phyloP scores from a whole-genome alignment of 1,140 invertebrate genomes.

The Drosophila fuyamai region DNA sequence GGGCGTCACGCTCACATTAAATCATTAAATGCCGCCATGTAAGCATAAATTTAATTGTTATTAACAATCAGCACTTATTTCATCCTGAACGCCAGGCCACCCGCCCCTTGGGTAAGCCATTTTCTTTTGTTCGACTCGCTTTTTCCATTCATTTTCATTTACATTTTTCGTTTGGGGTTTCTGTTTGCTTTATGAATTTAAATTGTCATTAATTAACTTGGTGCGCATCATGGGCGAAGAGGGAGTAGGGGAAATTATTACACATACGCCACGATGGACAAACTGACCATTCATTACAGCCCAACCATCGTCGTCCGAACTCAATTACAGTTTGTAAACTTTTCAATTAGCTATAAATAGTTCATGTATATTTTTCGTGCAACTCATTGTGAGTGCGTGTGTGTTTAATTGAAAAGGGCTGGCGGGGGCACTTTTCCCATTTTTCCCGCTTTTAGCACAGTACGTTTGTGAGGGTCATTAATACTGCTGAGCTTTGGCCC shows the following conservation, averaged over 20 bases:
- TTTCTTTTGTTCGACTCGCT: conserved; percentile 59
- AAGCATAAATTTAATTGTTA: conserved; percentile 83
- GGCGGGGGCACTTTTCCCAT: conserved; percentile 7
- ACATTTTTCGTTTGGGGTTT: conserved; percentile 73
- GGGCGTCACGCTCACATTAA: conserved; percentile 67
- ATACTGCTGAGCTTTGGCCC: conserved; percentile 69
- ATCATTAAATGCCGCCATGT: conserved; percentile 81
- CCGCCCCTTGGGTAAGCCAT: conserved; percentile 8
- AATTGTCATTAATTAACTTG: conserved; percentile 82
- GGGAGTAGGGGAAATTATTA: conserved; percentile 52
- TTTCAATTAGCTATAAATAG: conserved; percentile 82
- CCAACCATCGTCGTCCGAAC: conserved; percentile 59
- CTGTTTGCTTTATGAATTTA: conserved; percentile 83
- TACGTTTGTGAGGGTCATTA: conserved; percentile 56
- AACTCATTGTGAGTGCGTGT: conserved; percentile 54
- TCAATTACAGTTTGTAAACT: conserved; percentile 83
- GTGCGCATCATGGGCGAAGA: conserved; percentile 12
- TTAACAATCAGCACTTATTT: conserved; percentile 80
- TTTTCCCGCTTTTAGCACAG: conserved; percentile 3
- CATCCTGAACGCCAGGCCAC: conserved; percentile 3
- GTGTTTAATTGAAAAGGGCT: conserved; percentile 67
- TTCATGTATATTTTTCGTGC: conserved; percentile 79
- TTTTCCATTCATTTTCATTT: conserved; percentile 81
- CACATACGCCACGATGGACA: conserved; percentile 59
- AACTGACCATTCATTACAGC: conserved; percentile 69